phyloP scores from a whole-genome alignment of 2,888 invertebrate genomes.

The Drosophila peninsularis region DNA sequence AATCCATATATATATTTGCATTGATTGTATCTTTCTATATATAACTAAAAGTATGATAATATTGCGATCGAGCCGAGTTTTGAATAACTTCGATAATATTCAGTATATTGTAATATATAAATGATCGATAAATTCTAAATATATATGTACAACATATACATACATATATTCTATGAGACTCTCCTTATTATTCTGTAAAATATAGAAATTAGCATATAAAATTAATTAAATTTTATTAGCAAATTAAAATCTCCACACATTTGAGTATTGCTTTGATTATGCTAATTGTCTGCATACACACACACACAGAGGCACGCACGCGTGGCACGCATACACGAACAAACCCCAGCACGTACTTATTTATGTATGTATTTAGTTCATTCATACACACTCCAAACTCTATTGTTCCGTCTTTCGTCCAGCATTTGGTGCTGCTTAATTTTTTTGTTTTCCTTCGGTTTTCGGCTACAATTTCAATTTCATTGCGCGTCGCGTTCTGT shows the following conservation, averaged over 20 bases:
- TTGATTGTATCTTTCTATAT: no score
- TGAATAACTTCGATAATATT: no score
- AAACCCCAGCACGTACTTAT: neutral
- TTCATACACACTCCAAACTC: slow-evolving; percentile 24
- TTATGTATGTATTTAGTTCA: slow-evolving; percentile 33
- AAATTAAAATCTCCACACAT: neutral
- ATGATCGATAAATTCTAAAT: neutral
- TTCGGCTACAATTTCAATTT: slow-evolving; percentile 75
- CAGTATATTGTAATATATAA: no score
- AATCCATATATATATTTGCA: no score
- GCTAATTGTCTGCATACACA: slow-evolving; percentile 9
- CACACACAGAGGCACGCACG: neutral
- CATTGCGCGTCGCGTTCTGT: slow-evolving; percentile 49
- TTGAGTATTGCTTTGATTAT: slow-evolving; percentile 17
- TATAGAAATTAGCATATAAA: neutral
- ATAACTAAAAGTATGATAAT: neutral
- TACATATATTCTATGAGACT: no score
- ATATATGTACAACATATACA: neutral
- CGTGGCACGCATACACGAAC: neutral
- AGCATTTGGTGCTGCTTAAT: slow-evolving; percentile 11
- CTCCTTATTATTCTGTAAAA: neutral
- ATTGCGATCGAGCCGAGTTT: no score
- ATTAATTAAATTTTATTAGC: neutral
- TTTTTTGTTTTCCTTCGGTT: slow-evolving; percentile 18
- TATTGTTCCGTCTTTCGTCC: slow-evolving; percentile 35